Evolutionary conservation across 2,888 invertebrate genomes (phyloP), one percentile per base, ranked within the genome.

Genomic region (Eurytoma adleriae): DNA sequence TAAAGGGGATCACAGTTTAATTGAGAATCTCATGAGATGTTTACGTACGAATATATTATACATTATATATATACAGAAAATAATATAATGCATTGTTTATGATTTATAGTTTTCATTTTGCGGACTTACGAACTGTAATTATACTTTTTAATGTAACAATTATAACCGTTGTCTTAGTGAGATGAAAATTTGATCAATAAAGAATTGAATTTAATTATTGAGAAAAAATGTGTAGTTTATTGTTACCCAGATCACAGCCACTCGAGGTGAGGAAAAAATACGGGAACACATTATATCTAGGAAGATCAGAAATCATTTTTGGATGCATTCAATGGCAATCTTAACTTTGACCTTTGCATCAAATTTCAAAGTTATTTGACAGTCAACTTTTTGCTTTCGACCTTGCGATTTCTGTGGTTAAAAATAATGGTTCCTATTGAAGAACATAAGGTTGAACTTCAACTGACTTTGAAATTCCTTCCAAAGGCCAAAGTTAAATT

Each of bases 151-250:
- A 85, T 87, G 86, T 89, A 87, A 83, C 84, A 85, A 83, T 84
- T 83, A 85, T 87, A 87, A 86, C 80, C 40, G 83, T 86, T 89
- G 85, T 89, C 87, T 88, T 87, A 88, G 86, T 81, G 83, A 85
- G 80, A 84, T 67, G 84, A 85, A 83, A 74, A 78, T 82, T 74
- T 79, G 68, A 84, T 85, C 86, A 90, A 89, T 89, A 89, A 89
- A 88, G 84, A 88, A 88, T 84, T 86, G 82, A 85, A 88, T 87
- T 88, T 86, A 88, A 87, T 87, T 87, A 85, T 88, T 87, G 85
- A 86, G 56, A 79, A 61, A 73, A 81, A 75, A 69, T 52, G 62
- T 79, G 24, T 50, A 50, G 20, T 56, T 54, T 52, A 67, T 73
- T 20, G 78, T 52, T 18, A 24, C 57, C 48, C 64, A 56, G 50